Evolutionary conservation across 2,888 invertebrate genomes (phyloP).

Genomic region (Ophion obscuratus): DNA sequence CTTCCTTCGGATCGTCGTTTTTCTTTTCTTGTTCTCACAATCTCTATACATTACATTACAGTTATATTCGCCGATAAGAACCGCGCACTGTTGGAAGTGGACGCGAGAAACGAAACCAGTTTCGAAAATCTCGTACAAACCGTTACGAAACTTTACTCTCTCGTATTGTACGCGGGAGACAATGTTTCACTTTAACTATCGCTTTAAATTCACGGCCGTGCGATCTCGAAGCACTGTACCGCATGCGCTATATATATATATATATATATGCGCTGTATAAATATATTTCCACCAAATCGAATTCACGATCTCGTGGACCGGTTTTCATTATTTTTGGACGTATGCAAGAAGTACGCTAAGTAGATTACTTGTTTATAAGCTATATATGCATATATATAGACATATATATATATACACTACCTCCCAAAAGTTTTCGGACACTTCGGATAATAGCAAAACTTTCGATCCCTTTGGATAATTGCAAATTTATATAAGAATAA

Average conservation of each 20-base stretch:
- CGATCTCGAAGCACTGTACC: slow-evolving; percentile 41
- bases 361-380: background rate
- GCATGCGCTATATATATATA: background rate
- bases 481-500: too few relatives aligned
- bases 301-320: slow-evolving; percentile 36
- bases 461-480: too few relatives aligned
- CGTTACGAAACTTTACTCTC: slow-evolving; percentile 37
- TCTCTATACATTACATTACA: slow-evolving; percentile 5
- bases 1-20: background rate
- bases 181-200: slow-evolving; percentile 29
- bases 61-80: slow-evolving; percentile 8
- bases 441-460: too few relatives aligned
- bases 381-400: background rate
- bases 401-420: background rate
- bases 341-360: slow-evolving; percentile 22
- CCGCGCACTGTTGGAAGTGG: background rate
- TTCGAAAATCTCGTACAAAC: slow-evolving; percentile 39
- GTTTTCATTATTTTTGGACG: slow-evolving; percentile 56
- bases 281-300: slow-evolving; percentile 22
- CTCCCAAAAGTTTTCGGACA: too few relatives aligned
- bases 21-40: background rate
- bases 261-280: background rate
- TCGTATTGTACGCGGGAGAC: slow-evolving; percentile 4
- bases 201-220: slow-evolving; percentile 37
- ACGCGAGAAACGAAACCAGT: slow-evolving; percentile 33